Percentiles rank a stretch among this genome's conserved stretches.
Conservation (phyloP, 2,888 invertebrate species). For the Stomorhina lunata region DNA sequence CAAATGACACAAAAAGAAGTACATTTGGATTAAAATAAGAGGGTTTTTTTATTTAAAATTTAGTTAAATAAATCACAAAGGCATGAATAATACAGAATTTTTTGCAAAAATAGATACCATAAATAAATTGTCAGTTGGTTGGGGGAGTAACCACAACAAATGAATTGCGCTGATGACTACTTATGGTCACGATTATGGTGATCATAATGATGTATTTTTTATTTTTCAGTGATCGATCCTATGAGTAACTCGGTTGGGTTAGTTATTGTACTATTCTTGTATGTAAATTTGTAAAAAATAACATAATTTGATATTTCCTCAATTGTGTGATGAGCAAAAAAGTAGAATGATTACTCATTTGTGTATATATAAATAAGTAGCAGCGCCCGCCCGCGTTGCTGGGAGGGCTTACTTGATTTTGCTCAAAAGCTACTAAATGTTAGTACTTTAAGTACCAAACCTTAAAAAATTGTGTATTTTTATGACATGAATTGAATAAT, state of each 20-base stretch:
- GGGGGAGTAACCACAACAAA: not conserved
- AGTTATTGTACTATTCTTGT: conserved; percentile 28
- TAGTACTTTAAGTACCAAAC: too few species aligned
- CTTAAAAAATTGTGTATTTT: too few species aligned
- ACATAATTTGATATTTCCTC: conserved; percentile 79
- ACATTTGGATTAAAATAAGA: conserved; percentile 11
- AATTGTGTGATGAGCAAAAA: conserved; percentile 70
- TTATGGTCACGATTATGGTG: conserved; percentile 35
- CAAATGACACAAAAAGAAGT: not conserved
- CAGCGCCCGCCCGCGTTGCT: not conserved
- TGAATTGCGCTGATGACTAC: not conserved
- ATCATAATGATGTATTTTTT: not conserved
- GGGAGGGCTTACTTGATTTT: too few species aligned
- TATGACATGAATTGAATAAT: too few species aligned
- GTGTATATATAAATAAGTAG: not conserved
- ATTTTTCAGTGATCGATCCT: not conserved
- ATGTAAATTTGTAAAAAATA: conserved; percentile 30
- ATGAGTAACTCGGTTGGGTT: conserved; percentile 34
- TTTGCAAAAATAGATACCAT: not conserved
- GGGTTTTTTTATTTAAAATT: not conserved
- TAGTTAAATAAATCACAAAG: conserved; percentile 58
- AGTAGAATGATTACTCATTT: not conserved
- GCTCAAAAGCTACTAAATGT: too few species aligned
- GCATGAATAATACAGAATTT: conserved; percentile 55
- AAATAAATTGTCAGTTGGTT: not conserved